Evolutionary conservation across 2,888 invertebrate genomes (phyloP).

Genomic region (Leucoma salicis): DNA sequence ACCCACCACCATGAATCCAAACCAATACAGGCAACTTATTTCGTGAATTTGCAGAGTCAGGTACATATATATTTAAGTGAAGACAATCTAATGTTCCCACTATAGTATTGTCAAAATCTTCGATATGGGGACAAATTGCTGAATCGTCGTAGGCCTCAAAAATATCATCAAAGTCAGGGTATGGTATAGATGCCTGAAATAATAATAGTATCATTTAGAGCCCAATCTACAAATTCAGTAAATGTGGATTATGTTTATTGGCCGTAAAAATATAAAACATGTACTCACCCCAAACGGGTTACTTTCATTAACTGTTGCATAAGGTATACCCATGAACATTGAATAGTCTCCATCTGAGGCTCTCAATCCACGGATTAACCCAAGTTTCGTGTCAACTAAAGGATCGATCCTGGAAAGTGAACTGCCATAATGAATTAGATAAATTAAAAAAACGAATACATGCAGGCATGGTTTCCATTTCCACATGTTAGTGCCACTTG

Average conservation of each 20-base stretch:
- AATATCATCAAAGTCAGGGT: conserved; percentile 20
- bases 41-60: conserved; percentile 18
- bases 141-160: conserved; percentile 33
- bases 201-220: neutral
- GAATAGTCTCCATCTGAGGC: conserved; percentile 47
- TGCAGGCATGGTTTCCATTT: no score
- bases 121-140: conserved; percentile 25
- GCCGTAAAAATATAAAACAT: no score
- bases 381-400: conserved; percentile 40
- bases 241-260: no score
- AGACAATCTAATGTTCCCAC: conserved; percentile 31
- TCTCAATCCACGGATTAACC: conserved; percentile 40
- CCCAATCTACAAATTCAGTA: no score
- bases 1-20: conserved; percentile 19
- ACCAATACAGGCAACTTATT: conserved; percentile 20
- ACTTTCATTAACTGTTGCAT: conserved; percentile 38
- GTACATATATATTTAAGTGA: conserved; percentile 29
- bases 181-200: conserved; percentile 24
- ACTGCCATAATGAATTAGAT: no score
- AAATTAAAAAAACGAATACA: no score
- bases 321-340: conserved; percentile 55
- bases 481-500: no score
- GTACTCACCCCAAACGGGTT: conserved; percentile 55
- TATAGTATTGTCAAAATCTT: conserved; percentile 5
- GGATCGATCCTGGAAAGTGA: conserved; percentile 41